phyloP scores from a whole-genome alignment of 2,797 vertebrate genomes.

The Lepus townsendii region DNA sequence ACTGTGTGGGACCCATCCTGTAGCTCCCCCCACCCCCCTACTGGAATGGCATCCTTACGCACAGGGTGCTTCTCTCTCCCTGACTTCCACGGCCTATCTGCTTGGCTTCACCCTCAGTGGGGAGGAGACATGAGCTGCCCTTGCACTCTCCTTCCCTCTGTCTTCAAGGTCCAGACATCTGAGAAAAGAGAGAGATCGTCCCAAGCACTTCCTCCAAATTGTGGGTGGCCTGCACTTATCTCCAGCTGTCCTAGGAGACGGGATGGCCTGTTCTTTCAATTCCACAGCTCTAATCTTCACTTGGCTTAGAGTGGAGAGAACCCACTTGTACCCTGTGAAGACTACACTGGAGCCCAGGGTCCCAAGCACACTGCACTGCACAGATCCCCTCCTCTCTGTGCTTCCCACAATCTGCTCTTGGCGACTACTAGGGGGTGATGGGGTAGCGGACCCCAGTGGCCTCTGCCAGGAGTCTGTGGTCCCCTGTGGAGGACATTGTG shows the following conservation, averaged over 20 bases:
- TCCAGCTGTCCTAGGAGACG: background rate
- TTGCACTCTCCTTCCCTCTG: background rate
- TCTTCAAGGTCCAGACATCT: background rate
- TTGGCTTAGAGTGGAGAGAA: background rate
- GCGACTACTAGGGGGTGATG: background rate
- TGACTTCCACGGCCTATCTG: too few relatives aligned
- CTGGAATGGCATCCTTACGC: too few relatives aligned
- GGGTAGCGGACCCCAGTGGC: background rate
- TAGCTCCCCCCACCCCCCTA: background rate
- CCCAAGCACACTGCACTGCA: background rate
- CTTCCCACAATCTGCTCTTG: background rate
- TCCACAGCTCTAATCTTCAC: background rate
- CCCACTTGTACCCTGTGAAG: background rate
- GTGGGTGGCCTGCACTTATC: background rate
- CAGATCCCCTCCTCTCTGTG: background rate
- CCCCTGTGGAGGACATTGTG: background rate
- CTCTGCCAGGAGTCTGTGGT: background rate
- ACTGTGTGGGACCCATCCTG: rapidly evolving
- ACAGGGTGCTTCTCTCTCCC: background rate
- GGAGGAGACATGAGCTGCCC: background rate
- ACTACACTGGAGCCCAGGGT: background rate
- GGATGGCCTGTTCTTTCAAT: background rate
- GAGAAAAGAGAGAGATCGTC: background rate
- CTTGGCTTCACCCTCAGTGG: background rate
- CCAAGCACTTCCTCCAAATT: background rate